Evolutionary conservation across 2,888 invertebrate genomes (phyloP).

Genomic region (Omphaloscelis lunosa): DNA sequence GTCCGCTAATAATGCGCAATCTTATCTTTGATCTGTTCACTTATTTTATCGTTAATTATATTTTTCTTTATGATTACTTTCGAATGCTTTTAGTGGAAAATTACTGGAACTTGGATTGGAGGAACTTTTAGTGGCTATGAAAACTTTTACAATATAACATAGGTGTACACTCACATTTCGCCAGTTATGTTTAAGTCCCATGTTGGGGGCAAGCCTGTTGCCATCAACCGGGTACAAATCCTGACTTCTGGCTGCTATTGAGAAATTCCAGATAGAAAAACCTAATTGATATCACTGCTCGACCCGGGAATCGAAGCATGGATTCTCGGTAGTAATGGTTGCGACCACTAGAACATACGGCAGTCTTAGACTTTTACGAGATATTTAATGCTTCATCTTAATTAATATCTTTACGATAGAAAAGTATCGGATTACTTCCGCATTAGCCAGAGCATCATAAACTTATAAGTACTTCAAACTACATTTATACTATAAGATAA

Average conservation of each 20-base stretch:
- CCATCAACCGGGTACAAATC: not conserved
- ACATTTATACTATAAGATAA: not conserved
- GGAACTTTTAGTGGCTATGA: not conserved
- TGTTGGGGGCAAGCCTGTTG: not conserved
- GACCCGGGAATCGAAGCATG: not conserved
- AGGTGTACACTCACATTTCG: not conserved
- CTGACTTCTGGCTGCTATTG: not conserved
- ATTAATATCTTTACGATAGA: not conserved
- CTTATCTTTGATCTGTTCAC: slow-evolving; percentile 39
- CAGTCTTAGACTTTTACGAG: not conserved
- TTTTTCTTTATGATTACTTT: slow-evolving; percentile 39
- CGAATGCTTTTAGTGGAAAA: slow-evolving; percentile 6
- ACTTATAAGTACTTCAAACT: not conserved
- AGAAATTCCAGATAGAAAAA: not conserved
- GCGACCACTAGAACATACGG: not conserved
- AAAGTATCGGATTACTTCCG: not conserved
- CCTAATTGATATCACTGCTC: not conserved
- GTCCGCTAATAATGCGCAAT: slow-evolving; percentile 43
- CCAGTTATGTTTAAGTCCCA: not conserved
- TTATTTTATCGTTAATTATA: slow-evolving; percentile 14
- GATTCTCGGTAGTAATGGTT: too few relatives aligned
- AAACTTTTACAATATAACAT: too few relatives aligned
- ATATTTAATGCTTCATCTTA: not conserved
- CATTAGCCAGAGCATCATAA: not conserved
- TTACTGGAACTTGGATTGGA: too few relatives aligned